Evolutionary conservation across 2,113 vertebrate species (phyloP), one percentile per base, ranked within the genome.

Genomic region (Cyprinodon variegatus): DNA sequence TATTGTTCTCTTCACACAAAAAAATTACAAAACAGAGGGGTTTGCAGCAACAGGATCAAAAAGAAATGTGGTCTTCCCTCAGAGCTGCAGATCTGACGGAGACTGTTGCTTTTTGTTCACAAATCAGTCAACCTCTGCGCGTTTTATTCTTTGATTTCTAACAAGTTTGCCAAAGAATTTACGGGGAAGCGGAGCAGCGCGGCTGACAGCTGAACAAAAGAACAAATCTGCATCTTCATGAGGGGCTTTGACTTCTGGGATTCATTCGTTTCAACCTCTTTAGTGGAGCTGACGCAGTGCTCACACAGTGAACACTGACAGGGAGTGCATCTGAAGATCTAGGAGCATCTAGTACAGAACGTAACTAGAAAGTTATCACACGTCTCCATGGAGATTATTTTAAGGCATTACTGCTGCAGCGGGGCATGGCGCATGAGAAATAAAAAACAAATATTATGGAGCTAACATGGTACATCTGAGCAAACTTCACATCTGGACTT

Each of bases 1-100:
- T 93, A 93, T 92, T 94, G 88, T 93, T 92, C 77, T 92, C 81
- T 74, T 92, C 77, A 83, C 91, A 93, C 89, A 92, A 68, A 88
- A 29, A 91, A 70, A 86, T 88, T 91, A 94, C 90, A 92, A 92
- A 94, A 93, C 82, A 87, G 74, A 83, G 68, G 29, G 84, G 76
- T 86, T 92, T 74, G 67, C 81, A 83, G 88, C 78, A 78, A 72
- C 79, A 68, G 70, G 83, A 88, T 88, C 86, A 86, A 89, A 29
- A 90, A 86, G 82, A 85, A 86, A 74, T 39, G 48, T 78, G 62
- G 79, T 74, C 72, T 61, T 81, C 78, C 82, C 82, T 74, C 72
- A 63, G 77, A 87, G 84, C 48, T 79, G 71, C 65, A 85, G 74
- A 85, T 87, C 82, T 83, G 71, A 87, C 61, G 74, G 73, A 88